Evolutionary conservation across 2,888 invertebrate species (phyloP).

Genomic region (Euclidia mi): DNA sequence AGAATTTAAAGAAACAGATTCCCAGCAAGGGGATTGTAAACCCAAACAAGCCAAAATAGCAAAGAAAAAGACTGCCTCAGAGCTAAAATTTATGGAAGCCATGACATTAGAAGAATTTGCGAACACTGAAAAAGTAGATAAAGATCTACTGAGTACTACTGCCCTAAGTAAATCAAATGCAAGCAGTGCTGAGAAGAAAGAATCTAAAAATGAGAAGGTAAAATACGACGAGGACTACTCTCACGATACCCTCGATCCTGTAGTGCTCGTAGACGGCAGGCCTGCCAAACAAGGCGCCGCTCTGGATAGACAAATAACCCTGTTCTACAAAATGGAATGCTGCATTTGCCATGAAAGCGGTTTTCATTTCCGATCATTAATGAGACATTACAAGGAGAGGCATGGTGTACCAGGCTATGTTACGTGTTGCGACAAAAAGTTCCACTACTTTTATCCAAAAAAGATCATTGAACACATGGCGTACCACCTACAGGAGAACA

Average conservation of each 20-base stretch:
- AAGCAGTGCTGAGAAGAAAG: slow-evolving; percentile 44
- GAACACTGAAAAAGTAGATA: slow-evolving; percentile 76
- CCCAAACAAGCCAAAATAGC: slow-evolving; percentile 52
- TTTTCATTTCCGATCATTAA: slow-evolving; percentile 82
- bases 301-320: slow-evolving; percentile 82
- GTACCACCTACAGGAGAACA: slow-evolving; percentile 82
- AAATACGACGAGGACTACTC: slow-evolving; percentile 54
- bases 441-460: slow-evolving; percentile 86
- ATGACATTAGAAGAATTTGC: slow-evolving; percentile 85
- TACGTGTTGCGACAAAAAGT: slow-evolving; percentile 85
- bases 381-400: slow-evolving; percentile 86
- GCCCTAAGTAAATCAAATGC: slow-evolving; percentile 37
- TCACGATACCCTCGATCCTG: slow-evolving; percentile 71
- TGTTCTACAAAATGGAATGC: slow-evolving; percentile 88
- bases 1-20: slow-evolving; percentile 64
- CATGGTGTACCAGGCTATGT: slow-evolving; percentile 87
- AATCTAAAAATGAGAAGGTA: slow-evolving; percentile 48
- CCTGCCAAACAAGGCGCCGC: slow-evolving; percentile 83
- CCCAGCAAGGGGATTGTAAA: slow-evolving; percentile 77
- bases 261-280: slow-evolving; percentile 79
- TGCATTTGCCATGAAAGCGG: slow-evolving; percentile 84
- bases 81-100: slow-evolving; percentile 80
- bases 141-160: slow-evolving; percentile 66
- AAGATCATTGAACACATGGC: slow-evolving; percentile 88
- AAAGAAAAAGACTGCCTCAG: slow-evolving; percentile 74